Percentiles rank a stretch among this genome's conserved stretches.
Evolutionary conservation across 2,113 vertebrate species (phyloP).

Genomic region (Papio anubis): DNA sequence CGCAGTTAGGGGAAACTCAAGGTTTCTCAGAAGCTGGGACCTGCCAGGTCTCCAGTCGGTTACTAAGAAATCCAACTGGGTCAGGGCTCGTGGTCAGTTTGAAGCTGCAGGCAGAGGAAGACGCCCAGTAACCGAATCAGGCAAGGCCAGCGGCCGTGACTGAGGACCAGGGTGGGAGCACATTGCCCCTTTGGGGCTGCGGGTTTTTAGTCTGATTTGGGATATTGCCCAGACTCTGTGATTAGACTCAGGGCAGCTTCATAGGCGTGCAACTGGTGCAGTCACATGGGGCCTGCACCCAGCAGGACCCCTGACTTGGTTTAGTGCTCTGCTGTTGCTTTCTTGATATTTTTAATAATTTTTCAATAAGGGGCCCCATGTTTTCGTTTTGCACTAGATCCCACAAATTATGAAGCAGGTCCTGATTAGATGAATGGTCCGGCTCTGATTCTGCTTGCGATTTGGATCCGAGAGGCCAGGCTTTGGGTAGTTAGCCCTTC

Average conservation of each 20-base stretch:
- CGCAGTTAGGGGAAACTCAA: constrained; percentile 66
- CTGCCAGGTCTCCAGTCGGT: constrained; percentile 38
- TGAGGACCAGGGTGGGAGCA: not conserved
- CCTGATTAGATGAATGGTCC: not conserved
- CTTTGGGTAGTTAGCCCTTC: not conserved
- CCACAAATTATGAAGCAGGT: not conserved
- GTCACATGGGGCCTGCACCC: not conserved
- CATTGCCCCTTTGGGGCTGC: not conserved
- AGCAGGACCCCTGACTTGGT: not conserved
- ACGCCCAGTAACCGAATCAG: not conserved
- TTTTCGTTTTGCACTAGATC: not conserved
- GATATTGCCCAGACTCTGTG: not conserved
- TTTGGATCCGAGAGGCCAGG: not conserved
- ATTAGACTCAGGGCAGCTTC: not conserved
- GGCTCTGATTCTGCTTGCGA: not conserved
- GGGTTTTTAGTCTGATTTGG: not conserved
- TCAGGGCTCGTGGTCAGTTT: constrained; percentile 66
- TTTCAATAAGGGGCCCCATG: not conserved
- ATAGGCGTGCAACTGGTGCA: rapidly evolving
- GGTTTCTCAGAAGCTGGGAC: constrained; percentile 72
- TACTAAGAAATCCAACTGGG: constrained; percentile 68
- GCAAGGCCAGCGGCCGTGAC: not conserved
- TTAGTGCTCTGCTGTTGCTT: not conserved
- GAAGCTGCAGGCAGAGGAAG: not conserved
- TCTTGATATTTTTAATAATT: not conserved